Evolutionary conservation across 1,140 invertebrate genomes (phyloP), one percentile per base, ranked within the genome.

Genomic region (Drosophila busckii): DNA sequence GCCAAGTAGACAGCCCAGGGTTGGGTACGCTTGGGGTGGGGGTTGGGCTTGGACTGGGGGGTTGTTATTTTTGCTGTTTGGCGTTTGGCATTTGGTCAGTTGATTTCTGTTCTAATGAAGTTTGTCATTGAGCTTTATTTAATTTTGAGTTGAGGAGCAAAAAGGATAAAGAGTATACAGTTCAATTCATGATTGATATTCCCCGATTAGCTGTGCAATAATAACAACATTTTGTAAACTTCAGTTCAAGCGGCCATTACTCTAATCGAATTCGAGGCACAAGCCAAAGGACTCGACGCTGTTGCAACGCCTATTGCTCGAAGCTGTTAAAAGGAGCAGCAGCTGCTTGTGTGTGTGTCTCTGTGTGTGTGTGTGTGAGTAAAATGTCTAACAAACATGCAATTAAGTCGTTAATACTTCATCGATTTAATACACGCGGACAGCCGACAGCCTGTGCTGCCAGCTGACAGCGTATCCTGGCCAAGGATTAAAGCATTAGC

Each of bases 321-420:
- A n/a, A 31, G 9, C 8, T 12, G 28, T 2, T 31, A 13, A 22
- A 20, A 23, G 20, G 7, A 44, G 26, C 26, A n/a, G n/a, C n/a
- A n/a, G n/a, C n/a, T n/a, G n/a, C n/a, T n/a, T 38, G 35, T 17
- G n/a, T 15, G n/a, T 2, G 13, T 5, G 10, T n/a, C 10, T 6
- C 5, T 10, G 17, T 10, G 17, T 15, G n/a, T 28, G 35, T 29
- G 48, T 6, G 25, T 6, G 40, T 7, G 15, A 23, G 20, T 66
- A 62, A 75, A 82, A 82, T 82, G 75, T 82, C 61, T 61, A 61
- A 75, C 76, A 82, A 82, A 82, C 75, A 82, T 82, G 75, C 75
- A 82, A 82, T 82, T 82, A 82, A 82, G 75, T 82, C 75, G 75
- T 82, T 82, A 82, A 82, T 82, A 82, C 75, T 82, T 82, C 75